phyloP scores from a whole-genome alignment of 2,113 vertebrate species.

The Holacanthus passer region DNA sequence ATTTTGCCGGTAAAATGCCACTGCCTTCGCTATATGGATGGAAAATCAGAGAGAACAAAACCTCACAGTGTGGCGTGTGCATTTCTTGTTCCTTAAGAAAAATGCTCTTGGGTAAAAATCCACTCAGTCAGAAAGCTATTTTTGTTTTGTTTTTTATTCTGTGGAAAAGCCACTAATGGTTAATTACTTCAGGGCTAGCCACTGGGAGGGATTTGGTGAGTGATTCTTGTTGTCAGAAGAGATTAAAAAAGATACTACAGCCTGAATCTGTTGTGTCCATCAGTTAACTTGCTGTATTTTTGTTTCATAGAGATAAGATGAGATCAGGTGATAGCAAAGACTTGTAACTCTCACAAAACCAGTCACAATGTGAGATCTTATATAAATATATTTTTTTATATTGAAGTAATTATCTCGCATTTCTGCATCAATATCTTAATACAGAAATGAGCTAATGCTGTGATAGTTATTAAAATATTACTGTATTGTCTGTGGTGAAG shows the following conservation, averaged over 20 bases:
- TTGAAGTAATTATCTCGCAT: neutral
- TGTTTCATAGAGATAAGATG: neutral
- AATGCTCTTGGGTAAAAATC: constrained; percentile 36
- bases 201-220: constrained; percentile 20
- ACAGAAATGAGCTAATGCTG: neutral
- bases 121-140: constrained; percentile 31
- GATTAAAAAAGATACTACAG: neutral
- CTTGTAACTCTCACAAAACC: neutral
- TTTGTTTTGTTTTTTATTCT: constrained; percentile 12
- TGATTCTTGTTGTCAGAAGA: constrained; percentile 1
- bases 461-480: neutral
- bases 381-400: neutral
- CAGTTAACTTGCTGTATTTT: neutral
- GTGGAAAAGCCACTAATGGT: constrained; percentile 18
- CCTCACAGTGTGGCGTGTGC: neutral
- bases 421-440: too few species aligned
- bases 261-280: neutral
- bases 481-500: neutral
- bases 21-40: constrained; percentile 9
- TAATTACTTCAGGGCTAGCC: constrained; percentile 32
- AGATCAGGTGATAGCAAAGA: constrained; percentile 2
- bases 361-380: neutral
- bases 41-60: constrained; percentile 12
- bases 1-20: constrained; percentile 34
- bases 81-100: constrained; percentile 1